phyloP scores from a whole-genome alignment of 2,113 vertebrate species.

The Cololabis saira region DNA sequence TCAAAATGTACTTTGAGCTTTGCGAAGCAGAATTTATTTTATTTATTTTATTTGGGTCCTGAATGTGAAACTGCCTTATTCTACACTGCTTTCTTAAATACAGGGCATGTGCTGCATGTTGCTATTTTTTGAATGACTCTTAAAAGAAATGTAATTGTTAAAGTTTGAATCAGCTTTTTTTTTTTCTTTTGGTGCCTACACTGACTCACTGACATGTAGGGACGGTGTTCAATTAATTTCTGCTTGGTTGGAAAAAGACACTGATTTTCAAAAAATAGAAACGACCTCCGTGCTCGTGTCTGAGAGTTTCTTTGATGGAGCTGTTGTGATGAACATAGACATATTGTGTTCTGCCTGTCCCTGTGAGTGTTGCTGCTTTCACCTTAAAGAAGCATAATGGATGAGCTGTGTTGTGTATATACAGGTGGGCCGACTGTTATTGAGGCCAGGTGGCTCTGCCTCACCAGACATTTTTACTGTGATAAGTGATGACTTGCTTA shows the following conservation, averaged over 20 bases:
- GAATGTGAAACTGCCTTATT: too few species aligned
- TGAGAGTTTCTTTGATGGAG: not conserved
- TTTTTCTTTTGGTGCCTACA: conserved; percentile 3
- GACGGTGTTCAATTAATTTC: not conserved
- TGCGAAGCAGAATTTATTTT: too few species aligned
- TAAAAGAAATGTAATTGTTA: not conserved
- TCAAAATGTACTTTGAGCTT: too few species aligned
- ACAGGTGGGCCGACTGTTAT: conserved; percentile 57
- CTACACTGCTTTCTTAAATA: too few species aligned
- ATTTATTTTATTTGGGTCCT: too few species aligned
- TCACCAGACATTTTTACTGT: conserved; percentile 8
- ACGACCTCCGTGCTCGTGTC: conserved; percentile 18
- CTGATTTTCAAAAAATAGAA: conserved; percentile 44
- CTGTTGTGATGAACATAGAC: conserved; percentile 36
- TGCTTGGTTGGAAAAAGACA: conserved; percentile 13
- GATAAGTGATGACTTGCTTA: conserved; percentile 55
- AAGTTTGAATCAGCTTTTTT: conserved; percentile 13
- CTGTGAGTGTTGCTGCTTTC: conserved; percentile 36
- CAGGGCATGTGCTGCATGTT: too few species aligned
- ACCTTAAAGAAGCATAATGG: conserved; percentile 45
- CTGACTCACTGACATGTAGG: conserved; percentile 24
- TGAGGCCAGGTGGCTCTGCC: conserved; percentile 62
- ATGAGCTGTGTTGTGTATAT: conserved; percentile 51
- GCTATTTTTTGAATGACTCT: not conserved
- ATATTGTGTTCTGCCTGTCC: conserved; percentile 53